These are phyloP conservation scores for fruit fly (Drosophila melanogaster) DNA, from an alignment of 1,140 invertebrate genomes.

Conservation along the genomic window Release_6_plus_ISO1_MT NC_004354.4:19392001-19392500, in stretches of 20 bases:
- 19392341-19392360: not conserved
- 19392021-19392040: not conserved
- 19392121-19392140: not conserved
- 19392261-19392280: not conserved
- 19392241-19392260: not conserved
- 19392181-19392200: not conserved
- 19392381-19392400: constrained; percentile 4
- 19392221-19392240: not conserved
- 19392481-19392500: not conserved
- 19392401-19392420: not conserved
- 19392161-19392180: not conserved
- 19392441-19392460: no score
- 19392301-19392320: not conserved
- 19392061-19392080: no score
- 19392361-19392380: not conserved
- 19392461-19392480: not conserved
- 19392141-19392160: not conserved
- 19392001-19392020: not conserved
- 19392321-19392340: not conserved
- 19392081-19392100: not conserved
- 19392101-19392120: not conserved
- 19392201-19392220: not conserved
- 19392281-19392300: not conserved
- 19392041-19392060: not conserved
- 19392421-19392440: not conserved